Evolutionary conservation across 2,797 vertebrate genomes (phyloP), one percentile per base, ranked within the genome.

Genomic region (Enteromius treurensis): DNA sequence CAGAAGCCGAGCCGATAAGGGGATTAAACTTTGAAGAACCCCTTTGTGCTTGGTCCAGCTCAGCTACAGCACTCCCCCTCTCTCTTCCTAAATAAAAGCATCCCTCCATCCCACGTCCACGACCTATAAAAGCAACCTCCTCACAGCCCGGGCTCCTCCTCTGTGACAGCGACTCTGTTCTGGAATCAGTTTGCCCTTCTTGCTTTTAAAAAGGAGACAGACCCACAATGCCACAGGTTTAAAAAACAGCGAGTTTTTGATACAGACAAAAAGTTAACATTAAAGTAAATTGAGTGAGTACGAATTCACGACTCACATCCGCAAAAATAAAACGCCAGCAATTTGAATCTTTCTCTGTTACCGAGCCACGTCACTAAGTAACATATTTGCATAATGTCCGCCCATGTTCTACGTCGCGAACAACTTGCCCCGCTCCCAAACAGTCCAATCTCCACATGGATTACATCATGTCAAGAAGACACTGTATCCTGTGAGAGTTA

Each of bases 21-120:
- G 77, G 86, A 86, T 87, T 85, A 84, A 84, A 86, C 86, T 79
- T 71, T 84, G 69, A 86, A 67, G 80, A 80, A 70, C 58, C 80
- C 77, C 80, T 84, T 86, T 81, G 79, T 82, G 79, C 21, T 71
- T 55, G 23, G 62, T 85, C 76, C 55, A 71, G 86, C 71, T 80
- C 64, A 68, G 75, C 55, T 81, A 70, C 70, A 77, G 78, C 69
- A 70, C 62, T 23, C 62, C 79, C n/a, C 83, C 40, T 78, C 77
- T 79, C 34, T 40, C n/a, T 79, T 68, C 64, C 55, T 69, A 62
- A 70, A 70, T 75, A 71, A 64, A 58, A 70, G 62, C 40, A 40
- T 45, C 75, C 58, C 68, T 80, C 65, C 62, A 42, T 70, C 58
- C 58, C 32, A 60, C 17, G 42, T 71, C 58, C 23, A 34, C 26